Percentiles rank a stretch among this genome's conserved stretches.
These are phyloP conservation scores for Bufo bufo DNA, from an alignment of 2,113 vertebrate genomes.

Conservation along the genomic window DNA sequence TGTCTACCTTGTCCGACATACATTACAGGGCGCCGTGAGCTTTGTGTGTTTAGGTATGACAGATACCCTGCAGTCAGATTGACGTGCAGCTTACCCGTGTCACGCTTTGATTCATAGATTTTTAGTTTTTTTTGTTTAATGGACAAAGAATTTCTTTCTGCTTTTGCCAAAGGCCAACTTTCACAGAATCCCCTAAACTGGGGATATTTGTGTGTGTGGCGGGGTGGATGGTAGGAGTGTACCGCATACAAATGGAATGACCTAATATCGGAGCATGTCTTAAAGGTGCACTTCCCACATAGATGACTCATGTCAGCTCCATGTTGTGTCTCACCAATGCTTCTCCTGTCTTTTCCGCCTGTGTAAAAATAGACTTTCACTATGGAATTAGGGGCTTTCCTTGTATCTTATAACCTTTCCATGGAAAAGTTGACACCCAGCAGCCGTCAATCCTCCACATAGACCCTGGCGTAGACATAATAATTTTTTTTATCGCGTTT, in stretches of 20 bases:
- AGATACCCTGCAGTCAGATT: constrained; percentile 72
- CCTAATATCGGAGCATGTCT: constrained; percentile 67
- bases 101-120: constrained; percentile 78
- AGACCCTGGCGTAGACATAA: not conserved
- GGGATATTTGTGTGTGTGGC: constrained; percentile 58
- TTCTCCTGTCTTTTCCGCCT: not conserved
- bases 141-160: constrained; percentile 76
- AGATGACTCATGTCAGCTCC: constrained; percentile 1
- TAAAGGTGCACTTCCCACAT: constrained; percentile 40
- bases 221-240: constrained; percentile 62
- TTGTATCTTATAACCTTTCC: constrained; percentile 15
- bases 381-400: constrained; percentile 18
- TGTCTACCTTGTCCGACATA: constrained; percentile 19
- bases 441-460: not conserved
- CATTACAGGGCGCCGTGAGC: constrained; percentile 13
- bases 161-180: constrained; percentile 72
- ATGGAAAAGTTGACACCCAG: not conserved
- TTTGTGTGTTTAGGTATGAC: constrained; percentile 60
- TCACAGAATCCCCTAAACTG: constrained; percentile 66
- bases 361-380: not conserved
- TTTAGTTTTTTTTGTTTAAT: constrained; percentile 64
- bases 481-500: not conserved
- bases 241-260: constrained; percentile 63
- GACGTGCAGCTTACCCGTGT: constrained; percentile 73
- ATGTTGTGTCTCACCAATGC: constrained; percentile 11